Conservation (phyloP, 2,113 vertebrate genomes). For the Neofelis nebulosa region DNA sequence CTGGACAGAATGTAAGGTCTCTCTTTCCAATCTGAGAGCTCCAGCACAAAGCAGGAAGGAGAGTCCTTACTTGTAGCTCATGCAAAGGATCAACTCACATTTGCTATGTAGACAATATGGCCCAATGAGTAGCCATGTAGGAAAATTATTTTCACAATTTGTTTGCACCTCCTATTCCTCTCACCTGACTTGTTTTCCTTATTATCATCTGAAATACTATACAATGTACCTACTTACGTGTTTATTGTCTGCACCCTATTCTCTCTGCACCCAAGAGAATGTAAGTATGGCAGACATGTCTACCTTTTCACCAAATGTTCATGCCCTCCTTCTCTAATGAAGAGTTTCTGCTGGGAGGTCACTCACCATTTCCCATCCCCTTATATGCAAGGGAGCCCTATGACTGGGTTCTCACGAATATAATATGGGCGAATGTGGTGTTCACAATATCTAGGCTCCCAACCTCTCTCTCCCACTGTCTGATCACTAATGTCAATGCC, state of each 20-base stretch:
- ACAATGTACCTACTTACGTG: neutral
- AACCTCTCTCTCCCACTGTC: neutral
- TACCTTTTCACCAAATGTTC: neutral
- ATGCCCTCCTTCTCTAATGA: neutral
- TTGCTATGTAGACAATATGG: neutral
- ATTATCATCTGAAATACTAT: neutral
- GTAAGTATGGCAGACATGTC: neutral
- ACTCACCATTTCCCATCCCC: neutral
- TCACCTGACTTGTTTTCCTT: neutral
- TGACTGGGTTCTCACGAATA: neutral
- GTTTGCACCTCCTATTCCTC: neutral
- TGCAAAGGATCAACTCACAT: neutral
- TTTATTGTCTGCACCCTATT: neutral
- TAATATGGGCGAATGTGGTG: neutral
- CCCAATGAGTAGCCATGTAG: neutral
- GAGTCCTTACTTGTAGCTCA: neutral
- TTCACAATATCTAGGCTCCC: neutral
- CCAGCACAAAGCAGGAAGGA: neutral
- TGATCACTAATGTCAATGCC: neutral
- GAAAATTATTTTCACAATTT: neutral
- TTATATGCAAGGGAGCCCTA: neutral
- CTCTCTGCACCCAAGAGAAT: neutral
- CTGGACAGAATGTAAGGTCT: neutral
- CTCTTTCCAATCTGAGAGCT: neutral
- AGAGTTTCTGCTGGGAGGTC: neutral